Conservation (phyloP, 2,113 vertebrate species). For the Miniopterus natalensis region DNA sequence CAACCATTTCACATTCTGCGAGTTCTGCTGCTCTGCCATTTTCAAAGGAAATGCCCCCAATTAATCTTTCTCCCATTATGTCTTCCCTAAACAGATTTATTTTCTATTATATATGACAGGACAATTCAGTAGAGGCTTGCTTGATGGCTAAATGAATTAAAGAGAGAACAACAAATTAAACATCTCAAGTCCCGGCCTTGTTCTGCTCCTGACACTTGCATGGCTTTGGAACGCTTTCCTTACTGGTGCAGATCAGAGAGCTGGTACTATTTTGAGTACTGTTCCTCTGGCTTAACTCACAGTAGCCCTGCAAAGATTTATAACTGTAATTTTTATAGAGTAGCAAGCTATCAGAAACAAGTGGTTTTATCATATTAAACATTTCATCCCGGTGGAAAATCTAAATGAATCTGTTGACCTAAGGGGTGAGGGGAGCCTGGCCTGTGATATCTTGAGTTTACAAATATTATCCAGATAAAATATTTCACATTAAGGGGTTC, state of each 20-base stretch:
- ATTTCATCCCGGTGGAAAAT: background rate
- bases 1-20: background rate
- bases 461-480: background rate
- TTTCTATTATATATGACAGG: conserved; percentile 65
- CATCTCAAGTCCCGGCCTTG: background rate
- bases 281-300: background rate
- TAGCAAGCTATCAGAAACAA: background rate
- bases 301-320: background rate
- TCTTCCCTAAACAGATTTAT: conserved; percentile 68
- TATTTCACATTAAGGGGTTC: background rate
- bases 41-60: conserved; percentile 65
- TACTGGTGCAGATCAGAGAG: background rate
- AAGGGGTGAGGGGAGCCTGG: background rate
- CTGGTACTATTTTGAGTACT: background rate
- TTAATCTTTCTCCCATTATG: conserved; percentile 72
- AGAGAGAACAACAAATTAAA: conserved; percentile 61
- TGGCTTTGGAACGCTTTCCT: background rate
- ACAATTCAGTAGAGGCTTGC: conserved; percentile 42
- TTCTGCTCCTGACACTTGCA: background rate
- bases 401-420: background rate
- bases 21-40: conserved; percentile 24
- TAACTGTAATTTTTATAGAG: background rate
- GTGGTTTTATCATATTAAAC: background rate
- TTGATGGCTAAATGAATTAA: conserved; percentile 60
- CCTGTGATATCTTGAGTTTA: background rate